These are phyloP conservation scores for Ptychodera flava DNA, from an alignment of 35 echinoderm and acorn worm species.

Conservation along the genomic window DNA sequence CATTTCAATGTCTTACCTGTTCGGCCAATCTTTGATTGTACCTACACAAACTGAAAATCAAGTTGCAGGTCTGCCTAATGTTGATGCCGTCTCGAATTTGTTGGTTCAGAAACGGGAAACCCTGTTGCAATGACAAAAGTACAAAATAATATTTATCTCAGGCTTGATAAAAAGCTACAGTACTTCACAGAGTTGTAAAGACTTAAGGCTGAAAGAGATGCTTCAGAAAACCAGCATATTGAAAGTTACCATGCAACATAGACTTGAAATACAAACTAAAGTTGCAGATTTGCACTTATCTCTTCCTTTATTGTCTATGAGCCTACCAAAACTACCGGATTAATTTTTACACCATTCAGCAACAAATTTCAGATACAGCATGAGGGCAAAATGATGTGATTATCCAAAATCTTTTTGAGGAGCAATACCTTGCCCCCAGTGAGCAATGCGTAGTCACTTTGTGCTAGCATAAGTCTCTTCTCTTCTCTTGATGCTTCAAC, in stretches of 20 bases:
- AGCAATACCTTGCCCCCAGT: slow-evolving; percentile 80
- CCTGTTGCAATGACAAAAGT: slow-evolving; percentile 29
- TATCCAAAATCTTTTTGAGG: too few species aligned
- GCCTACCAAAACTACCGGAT: too few species aligned
- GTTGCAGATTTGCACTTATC: too few species aligned
- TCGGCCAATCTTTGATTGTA: slow-evolving; percentile 51
- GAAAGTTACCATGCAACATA: too few species aligned
- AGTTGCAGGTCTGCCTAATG: slow-evolving; percentile 59
- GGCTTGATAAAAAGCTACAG: background rate
- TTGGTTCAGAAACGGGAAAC: slow-evolving; percentile 77
- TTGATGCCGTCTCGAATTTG: slow-evolving; percentile 88
- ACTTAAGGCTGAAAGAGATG: too few species aligned
- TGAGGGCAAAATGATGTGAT: too few species aligned
- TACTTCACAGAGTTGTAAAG: background rate
- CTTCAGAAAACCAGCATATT: too few species aligned
- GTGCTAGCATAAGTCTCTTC: slow-evolving; percentile 47
- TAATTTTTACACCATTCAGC: too few species aligned
- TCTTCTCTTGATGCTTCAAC: slow-evolving; percentile 68
- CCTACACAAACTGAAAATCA: slow-evolving; percentile 58
- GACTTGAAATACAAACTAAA: too few species aligned
- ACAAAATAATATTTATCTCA: background rate
- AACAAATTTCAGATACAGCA: too few species aligned
- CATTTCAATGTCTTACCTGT: slow-evolving; percentile 48
- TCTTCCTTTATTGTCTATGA: too few species aligned
- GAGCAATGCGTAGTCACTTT: slow-evolving; percentile 62